Conservation (phyloP, 2,888 invertebrate genomes). For the Sussaba pulchella region DNA sequence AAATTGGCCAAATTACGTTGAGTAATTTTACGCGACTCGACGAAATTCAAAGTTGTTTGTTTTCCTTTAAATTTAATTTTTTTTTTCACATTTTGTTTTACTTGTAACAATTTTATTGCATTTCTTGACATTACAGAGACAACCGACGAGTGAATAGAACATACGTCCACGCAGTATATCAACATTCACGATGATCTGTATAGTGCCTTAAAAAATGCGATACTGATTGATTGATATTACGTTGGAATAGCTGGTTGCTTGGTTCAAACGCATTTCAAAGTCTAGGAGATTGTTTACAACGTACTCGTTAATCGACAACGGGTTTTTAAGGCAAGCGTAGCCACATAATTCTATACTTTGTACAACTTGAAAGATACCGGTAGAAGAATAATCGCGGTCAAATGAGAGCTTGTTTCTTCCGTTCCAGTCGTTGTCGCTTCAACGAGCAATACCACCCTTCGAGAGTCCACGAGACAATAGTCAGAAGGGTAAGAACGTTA, state of each 20-base stretch:
- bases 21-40: too few relatives aligned
- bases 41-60: too few relatives aligned
- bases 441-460: constrained; percentile 84
- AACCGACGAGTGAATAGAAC: background rate
- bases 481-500: constrained; percentile 88
- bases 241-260: constrained; percentile 20
- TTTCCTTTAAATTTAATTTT: too few relatives aligned
- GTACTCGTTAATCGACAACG: too few relatives aligned
- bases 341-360: constrained; percentile 1
- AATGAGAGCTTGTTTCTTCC: background rate
- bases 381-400: background rate
- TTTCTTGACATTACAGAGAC: background rate
- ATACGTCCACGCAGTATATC: background rate
- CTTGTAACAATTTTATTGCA: background rate
- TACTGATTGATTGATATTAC: background rate
- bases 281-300: constrained; percentile 21
- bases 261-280: too few relatives aligned
- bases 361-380: background rate
- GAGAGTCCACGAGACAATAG: constrained; percentile 87
- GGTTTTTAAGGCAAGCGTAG: too few relatives aligned
- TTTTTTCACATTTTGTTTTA: background rate
- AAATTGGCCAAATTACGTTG: too few relatives aligned
- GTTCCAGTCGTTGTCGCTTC: constrained; percentile 48
- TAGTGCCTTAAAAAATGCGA: background rate
- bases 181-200: constrained; percentile 6